phyloP scores from a whole-genome alignment of 2,888 invertebrate genomes.

The Cheilosia vulpina region DNA sequence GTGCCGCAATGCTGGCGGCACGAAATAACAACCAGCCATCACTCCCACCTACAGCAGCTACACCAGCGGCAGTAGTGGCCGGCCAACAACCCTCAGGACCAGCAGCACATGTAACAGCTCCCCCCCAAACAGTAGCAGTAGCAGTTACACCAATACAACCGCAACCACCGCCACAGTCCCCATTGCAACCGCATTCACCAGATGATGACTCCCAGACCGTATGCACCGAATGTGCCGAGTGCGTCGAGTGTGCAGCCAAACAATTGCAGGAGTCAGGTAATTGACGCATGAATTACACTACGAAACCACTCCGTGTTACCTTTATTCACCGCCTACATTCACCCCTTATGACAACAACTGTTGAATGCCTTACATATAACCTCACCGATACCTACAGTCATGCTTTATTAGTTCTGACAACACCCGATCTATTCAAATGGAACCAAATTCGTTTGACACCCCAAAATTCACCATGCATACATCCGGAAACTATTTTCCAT shows the following conservation, averaged over 20 bases:
- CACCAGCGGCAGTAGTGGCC: slow-evolving; percentile 49
- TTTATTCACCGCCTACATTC: slow-evolving; percentile 4
- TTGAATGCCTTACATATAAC: slow-evolving; percentile 32
- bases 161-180: slow-evolving; percentile 65
- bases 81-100: slow-evolving; percentile 64
- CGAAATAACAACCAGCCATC: slow-evolving; percentile 79
- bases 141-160: slow-evolving; percentile 63
- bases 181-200: slow-evolving; percentile 76
- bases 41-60: slow-evolving; percentile 76
- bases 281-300: slow-evolving; percentile 45
- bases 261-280: slow-evolving; percentile 83
- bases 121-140: slow-evolving; percentile 58
- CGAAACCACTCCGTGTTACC: slow-evolving; percentile 4
- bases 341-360: slow-evolving; percentile 40
- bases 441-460: slow-evolving; percentile 34
- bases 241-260: slow-evolving; percentile 83
- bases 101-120: slow-evolving; percentile 37
- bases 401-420: slow-evolving; percentile 62
- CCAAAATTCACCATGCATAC: slow-evolving; percentile 58
- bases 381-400: slow-evolving; percentile 14
- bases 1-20: slow-evolving; percentile 84
- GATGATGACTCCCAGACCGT: slow-evolving; percentile 82
- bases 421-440: slow-evolving; percentile 40
- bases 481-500: slow-evolving; percentile 61
- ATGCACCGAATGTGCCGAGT: slow-evolving; percentile 83